Conservation (phyloP, 2,797 vertebrate genomes). For the Micropoecilia bifurca region DNA sequence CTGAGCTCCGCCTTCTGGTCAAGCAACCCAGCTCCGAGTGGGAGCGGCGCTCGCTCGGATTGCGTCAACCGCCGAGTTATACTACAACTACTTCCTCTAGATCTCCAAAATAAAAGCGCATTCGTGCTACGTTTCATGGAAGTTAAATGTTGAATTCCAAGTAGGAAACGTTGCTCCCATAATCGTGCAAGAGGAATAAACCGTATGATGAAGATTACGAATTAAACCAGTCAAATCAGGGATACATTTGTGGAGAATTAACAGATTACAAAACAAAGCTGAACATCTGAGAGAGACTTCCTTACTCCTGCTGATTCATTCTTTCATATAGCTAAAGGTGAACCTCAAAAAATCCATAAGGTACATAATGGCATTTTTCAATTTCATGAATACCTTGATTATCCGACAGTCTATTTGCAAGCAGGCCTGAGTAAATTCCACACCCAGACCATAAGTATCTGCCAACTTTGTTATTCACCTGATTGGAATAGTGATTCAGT, state of each 20-base stretch:
- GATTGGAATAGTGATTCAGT: no score
- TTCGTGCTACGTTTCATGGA: neutral
- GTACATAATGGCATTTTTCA: neutral
- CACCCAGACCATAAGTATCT: no score
- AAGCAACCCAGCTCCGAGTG: constrained; percentile 4
- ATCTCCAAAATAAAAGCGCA: constrained; percentile 48
- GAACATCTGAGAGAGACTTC: neutral
- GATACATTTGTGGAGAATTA: neutral
- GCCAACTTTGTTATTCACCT: no score
- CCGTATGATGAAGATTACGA: neutral
- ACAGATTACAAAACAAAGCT: neutral
- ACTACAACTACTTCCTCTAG: constrained; percentile 17
- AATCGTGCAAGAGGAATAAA: neutral
- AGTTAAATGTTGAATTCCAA: neutral
- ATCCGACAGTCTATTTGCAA: no score
- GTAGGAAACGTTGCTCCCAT: neutral
- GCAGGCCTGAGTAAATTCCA: no score
- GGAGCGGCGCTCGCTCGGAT: neutral
- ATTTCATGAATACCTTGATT: neutral
- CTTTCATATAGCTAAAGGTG: neutral
- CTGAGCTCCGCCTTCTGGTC: constrained; percentile 65
- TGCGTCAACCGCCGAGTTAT: neutral
- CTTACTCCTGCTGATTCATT: neutral
- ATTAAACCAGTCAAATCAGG: neutral
- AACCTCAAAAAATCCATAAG: neutral